Evolutionary conservation across 2,797 vertebrate species (phyloP).

Genomic region (Oreochromis grahami): DNA sequence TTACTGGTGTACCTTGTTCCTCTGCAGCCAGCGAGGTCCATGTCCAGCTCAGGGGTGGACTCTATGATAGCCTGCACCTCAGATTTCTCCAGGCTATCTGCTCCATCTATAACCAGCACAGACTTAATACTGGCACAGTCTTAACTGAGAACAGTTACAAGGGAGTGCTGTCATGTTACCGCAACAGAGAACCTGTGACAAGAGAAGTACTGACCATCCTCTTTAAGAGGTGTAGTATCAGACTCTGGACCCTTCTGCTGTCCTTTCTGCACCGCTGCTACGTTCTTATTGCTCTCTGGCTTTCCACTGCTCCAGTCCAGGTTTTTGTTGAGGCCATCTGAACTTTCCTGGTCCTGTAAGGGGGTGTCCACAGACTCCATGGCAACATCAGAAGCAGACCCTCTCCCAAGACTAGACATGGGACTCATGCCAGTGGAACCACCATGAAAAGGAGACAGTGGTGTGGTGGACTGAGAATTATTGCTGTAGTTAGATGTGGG

Average conservation of each 20-base stretch:
- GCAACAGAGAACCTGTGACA: neutral
- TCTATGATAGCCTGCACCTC: slow-evolving; percentile 97
- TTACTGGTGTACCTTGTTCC: slow-evolving; percentile 83
- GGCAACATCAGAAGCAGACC: slow-evolving; percentile 68
- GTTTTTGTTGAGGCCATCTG: slow-evolving; percentile 74
- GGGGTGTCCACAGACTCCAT: slow-evolving; percentile 68
- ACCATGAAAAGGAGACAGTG: neutral
- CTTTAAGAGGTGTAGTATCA: neutral
- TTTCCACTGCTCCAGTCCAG: slow-evolving; percentile 71
- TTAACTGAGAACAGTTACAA: fast-evolving
- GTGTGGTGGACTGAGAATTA: slow-evolving; percentile 4
- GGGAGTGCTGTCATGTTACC: no score
- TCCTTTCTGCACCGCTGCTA: slow-evolving; percentile 73
- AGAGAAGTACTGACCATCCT: slow-evolving; percentile 12
- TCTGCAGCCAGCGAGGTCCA: slow-evolving; percentile 88
- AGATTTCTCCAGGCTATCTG: slow-evolving; percentile 85
- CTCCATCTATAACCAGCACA: slow-evolving; percentile 67
- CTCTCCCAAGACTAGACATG: neutral
- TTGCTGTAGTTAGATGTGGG: neutral
- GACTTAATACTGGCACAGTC: neutral
- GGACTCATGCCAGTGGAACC: slow-evolving; percentile 50
- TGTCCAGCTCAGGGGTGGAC: slow-evolving; percentile 95
- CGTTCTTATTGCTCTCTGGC: slow-evolving; percentile 80
- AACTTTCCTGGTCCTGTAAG: slow-evolving; percentile 47
- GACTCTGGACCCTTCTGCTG: slow-evolving; percentile 31